Evolutionary conservation across 1,140 invertebrate genomes (phyloP), one percentile per base, ranked within the genome.

Genomic region (Nomia melanderi): DNA sequence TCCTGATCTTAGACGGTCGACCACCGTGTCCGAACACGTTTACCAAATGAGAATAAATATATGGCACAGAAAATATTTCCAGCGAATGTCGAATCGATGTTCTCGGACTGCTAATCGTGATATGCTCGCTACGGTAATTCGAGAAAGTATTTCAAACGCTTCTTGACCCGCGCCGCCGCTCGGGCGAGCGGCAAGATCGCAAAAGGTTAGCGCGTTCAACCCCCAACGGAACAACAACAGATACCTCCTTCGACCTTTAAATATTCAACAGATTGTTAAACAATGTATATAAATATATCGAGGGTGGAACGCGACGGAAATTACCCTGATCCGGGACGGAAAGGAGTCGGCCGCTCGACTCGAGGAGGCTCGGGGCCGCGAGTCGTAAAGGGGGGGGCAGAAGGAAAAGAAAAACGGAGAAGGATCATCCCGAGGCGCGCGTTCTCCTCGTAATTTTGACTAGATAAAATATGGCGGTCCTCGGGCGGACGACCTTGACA

Each of bases 371-470:
- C n/a, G 6, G 17, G 25, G 27, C 31, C 31, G 23, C 63, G 63
- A 57, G 41, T 25, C 23, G n/a, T n/a, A n/a, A n/a, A n/a, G n/a
- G n/a, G n/a, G n/a, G n/a, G n/a, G n/a, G n/a, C n/a, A n/a, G n/a
- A n/a, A 44, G 41, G 14, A 44, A 44, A 44, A 14, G 12, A 14
- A 20, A 44, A 44, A 44, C 14, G 41, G 41, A 17, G 20, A 44
- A 44, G 14, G 41, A 44, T n/a, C n/a, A n/a, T 67, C 69, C 73
- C 57, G 71, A 62, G 54, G 62, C 47, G 62, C 54, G 59, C 59
- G 31, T 50, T 54, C 11, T 69, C 47, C 17, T 71, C 56, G 41
- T 79, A 89, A 89, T 88, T 90, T 88, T 90, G 90, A 91, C 89
- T 91, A 91, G 89, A 91, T 72, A 70, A 73, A 41, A 77, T 29